These are phyloP conservation scores for Burhinus bistriatus DNA, from an alignment of 2,113 vertebrate species.

Conservation along the genomic window DNA sequence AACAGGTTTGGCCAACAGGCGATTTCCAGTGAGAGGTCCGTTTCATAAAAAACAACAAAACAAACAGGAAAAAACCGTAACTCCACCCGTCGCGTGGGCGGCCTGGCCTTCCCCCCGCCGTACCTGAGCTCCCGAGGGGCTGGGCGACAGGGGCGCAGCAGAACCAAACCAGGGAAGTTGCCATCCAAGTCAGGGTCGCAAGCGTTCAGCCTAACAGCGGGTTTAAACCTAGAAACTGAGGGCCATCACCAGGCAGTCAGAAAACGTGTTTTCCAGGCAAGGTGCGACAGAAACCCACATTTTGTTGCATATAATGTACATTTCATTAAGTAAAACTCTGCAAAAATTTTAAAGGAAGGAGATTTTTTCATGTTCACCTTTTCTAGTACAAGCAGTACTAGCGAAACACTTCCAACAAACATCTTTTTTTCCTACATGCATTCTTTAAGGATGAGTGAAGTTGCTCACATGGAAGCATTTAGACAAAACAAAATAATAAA, in stretches of 20 bases:
- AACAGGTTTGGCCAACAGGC: neutral
- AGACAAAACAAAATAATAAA: neutral
- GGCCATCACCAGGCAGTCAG: neutral
- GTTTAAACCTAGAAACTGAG: neutral
- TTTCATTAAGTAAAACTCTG: neutral
- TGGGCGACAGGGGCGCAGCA: accelerated
- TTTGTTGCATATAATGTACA: too few species aligned
- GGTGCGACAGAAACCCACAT: accelerated
- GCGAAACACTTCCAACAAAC: neutral
- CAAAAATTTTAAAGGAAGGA: neutral
- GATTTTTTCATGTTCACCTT: neutral
- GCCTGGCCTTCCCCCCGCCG: neutral
- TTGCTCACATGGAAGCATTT: constrained; percentile 44
- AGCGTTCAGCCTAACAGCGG: accelerated
- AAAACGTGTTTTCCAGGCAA: neutral
- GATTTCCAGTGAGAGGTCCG: accelerated
- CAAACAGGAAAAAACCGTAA: neutral
- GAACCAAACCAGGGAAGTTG: accelerated
- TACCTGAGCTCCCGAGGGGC: accelerated
- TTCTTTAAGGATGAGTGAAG: constrained; percentile 40
- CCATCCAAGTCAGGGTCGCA: accelerated
- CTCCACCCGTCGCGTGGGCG: accelerated
- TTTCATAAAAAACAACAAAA: neutral
- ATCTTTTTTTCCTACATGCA: neutral
- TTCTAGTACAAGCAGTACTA: neutral